Percentiles rank a stretch among this genome's conserved stretches.
Evolutionary conservation across 2,113 vertebrate species (phyloP).

Genomic region (Neolamprologus variostigma): DNA sequence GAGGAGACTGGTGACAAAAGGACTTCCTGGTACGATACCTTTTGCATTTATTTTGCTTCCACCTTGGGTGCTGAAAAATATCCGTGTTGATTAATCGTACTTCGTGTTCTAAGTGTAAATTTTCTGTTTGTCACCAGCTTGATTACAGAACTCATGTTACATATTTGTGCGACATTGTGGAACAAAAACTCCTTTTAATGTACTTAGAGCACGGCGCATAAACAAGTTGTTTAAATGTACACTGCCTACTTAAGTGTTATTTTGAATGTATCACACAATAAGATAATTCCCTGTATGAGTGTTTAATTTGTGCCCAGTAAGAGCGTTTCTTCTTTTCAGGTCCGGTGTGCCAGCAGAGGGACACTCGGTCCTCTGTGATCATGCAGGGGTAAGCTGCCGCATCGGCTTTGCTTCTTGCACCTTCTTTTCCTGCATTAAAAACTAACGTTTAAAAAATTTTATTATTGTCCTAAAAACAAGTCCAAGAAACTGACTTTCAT

Average conservation of each 20-base stretch:
- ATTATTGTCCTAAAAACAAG: not conserved
- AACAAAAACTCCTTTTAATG: not conserved
- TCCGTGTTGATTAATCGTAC: too few relatives aligned
- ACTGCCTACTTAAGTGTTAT: not conserved
- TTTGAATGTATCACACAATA: not conserved
- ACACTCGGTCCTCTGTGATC: constrained; percentile 44
- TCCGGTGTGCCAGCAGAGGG: constrained; percentile 30
- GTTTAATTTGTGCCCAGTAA: not conserved
- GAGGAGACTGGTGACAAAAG: constrained; percentile 46
- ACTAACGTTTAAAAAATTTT: rapidly evolving
- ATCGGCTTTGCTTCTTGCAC: not conserved
- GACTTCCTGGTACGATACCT: constrained; percentile 63
- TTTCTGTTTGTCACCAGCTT: not conserved
- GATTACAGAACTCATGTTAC: not conserved
- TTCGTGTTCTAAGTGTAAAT: rapidly evolving
- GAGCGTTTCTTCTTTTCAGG: constrained; percentile 25
- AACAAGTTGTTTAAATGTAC: not conserved
- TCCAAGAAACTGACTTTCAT: not conserved
- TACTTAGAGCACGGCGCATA: rapidly evolving
- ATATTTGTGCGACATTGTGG: not conserved
- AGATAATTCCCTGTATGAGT: not conserved
- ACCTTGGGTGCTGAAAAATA: not conserved
- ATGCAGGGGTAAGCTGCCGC: constrained; percentile 58
- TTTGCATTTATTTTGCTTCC: not conserved
- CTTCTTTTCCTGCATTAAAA: not conserved